Base-by-base conservation (phyloP, 2,797 vertebrate genomes). In the Sparus aurata region DNA sequence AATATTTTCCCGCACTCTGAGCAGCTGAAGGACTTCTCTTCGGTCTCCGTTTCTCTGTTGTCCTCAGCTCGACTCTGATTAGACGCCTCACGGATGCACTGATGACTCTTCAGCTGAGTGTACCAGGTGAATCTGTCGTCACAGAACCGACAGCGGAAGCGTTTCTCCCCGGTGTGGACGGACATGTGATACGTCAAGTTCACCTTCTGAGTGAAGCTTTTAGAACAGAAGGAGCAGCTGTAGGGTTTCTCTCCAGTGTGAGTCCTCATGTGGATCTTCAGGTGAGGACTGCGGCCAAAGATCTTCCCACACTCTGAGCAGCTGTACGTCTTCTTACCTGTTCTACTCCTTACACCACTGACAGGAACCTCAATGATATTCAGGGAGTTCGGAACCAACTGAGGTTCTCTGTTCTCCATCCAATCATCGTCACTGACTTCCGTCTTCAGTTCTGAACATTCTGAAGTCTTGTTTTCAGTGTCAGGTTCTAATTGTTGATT, bases 231-330 rank as follows among this genome's bases (percentile, higher is more conserved):
- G 0, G 72, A 1, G 52, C 81, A 83, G 15, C 62, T 73, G 43
- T 61, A 79, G 0, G 72, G 81, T 60, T 66, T 73, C 61, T 76
- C 73, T 17, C 80, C 80, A 0, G 80, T 83, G 50, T 83, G 80
- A 12, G 52, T 59, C 0, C 71, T 60, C 66, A 75, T 50, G 25
- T 83, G 81, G 8, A 66, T 70, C 30, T 74, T 60, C 25, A 83
- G 67, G 13, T 82, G 75, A 4, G 74, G 75, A 16, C 69, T 76
- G 45, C 80, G 75, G 53, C 58, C 49, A 6, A 82, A 82, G 0
- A 18, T 27, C 16, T 73, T 77, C 15, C 74, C 52, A 27, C 80
- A 82, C 0, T 73, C 69, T 0, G 69, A 61, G 59, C 80, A 82
- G 43, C 59, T 69, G 59, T 57, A 77, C 0, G 52, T 49, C 12